Evolutionary conservation across 2,797 vertebrate species (phyloP).

Genomic region (Lemur catta): DNA sequence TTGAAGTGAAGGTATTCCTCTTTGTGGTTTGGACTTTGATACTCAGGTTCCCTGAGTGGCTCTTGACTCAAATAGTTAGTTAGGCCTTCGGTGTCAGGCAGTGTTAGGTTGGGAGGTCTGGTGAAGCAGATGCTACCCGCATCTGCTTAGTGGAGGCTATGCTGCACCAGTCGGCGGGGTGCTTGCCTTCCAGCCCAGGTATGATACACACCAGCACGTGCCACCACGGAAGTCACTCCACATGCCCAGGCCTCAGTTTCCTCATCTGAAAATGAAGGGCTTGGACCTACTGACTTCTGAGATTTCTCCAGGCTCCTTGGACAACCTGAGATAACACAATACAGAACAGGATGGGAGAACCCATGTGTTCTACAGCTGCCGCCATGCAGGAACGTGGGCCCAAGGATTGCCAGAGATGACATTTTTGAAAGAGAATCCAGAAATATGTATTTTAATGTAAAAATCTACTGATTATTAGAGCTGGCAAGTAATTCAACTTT

Average conservation of each 20-base stretch:
- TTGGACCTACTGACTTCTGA: neutral
- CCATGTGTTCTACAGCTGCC: neutral
- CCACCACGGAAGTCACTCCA: neutral
- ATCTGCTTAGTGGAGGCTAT: neutral
- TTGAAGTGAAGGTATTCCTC: slow-evolving; percentile 67
- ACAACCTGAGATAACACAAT: neutral
- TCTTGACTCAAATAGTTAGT: slow-evolving; percentile 21
- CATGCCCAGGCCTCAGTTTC: neutral
- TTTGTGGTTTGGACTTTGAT: slow-evolving; percentile 72
- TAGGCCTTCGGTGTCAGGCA: neutral
- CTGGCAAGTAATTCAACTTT: slow-evolving; percentile 48
- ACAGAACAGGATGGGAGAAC: neutral
- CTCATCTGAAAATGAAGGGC: neutral
- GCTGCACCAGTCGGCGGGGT: neutral
- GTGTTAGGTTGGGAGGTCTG: neutral
- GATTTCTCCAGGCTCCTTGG: neutral
- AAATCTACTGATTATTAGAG: slow-evolving; percentile 31
- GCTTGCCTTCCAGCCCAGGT: neutral
- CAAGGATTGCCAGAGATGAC: neutral
- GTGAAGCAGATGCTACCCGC: neutral
- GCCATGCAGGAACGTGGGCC: neutral
- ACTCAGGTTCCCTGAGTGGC: slow-evolving; percentile 48
- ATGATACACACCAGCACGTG: neutral
- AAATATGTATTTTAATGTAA: slow-evolving; percentile 3
- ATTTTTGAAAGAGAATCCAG: slow-evolving; percentile 40